Conservation (phyloP, 2,888 invertebrate genomes). For the Pseudococcus jackbeardsleyi region DNA sequence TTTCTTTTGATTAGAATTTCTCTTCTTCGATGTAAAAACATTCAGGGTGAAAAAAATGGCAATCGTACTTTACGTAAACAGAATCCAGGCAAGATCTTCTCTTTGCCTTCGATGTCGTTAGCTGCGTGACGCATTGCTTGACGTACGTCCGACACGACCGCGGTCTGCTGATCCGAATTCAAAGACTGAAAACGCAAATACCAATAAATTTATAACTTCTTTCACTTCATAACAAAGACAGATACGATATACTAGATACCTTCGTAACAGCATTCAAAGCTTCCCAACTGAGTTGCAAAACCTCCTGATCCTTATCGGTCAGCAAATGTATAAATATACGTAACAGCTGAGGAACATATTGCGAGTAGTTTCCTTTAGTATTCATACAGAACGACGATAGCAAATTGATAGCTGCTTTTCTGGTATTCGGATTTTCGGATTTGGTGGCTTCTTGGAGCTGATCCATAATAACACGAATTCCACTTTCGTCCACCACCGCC, state of each 20-base stretch:
- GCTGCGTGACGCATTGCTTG: conserved; percentile 93
- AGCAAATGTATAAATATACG: conserved; percentile 89
- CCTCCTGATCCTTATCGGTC: conserved; percentile 84
- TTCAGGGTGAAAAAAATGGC: neutral
- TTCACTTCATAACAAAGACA: neutral
- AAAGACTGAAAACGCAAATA: conserved; percentile 74
- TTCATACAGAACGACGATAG: conserved; percentile 91
- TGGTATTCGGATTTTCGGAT: conserved; percentile 75
- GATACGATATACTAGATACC: conserved; percentile 69
- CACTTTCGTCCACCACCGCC: conserved; percentile 89
- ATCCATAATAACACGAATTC: conserved; percentile 89
- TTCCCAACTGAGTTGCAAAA: conserved; percentile 90
- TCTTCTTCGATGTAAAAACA: neutral
- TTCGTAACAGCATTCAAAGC: conserved; percentile 91
- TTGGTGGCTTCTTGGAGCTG: conserved; percentile 84
- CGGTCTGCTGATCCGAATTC: conserved; percentile 85
- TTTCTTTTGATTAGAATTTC: neutral
- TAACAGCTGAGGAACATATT: conserved; percentile 89
- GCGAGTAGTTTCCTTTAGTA: conserved; percentile 87
- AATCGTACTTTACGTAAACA: conserved; percentile 84
- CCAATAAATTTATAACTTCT: neutral
- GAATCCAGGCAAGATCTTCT: conserved; percentile 86
- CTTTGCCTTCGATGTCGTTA: conserved; percentile 84
- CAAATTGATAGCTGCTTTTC: conserved; percentile 87
- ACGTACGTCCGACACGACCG: conserved; percentile 89